Percentiles rank a stretch among this genome's conserved stretches.
phyloP scores from a whole-genome alignment of 2,797 vertebrate genomes.

The Columba guinea region DNA sequence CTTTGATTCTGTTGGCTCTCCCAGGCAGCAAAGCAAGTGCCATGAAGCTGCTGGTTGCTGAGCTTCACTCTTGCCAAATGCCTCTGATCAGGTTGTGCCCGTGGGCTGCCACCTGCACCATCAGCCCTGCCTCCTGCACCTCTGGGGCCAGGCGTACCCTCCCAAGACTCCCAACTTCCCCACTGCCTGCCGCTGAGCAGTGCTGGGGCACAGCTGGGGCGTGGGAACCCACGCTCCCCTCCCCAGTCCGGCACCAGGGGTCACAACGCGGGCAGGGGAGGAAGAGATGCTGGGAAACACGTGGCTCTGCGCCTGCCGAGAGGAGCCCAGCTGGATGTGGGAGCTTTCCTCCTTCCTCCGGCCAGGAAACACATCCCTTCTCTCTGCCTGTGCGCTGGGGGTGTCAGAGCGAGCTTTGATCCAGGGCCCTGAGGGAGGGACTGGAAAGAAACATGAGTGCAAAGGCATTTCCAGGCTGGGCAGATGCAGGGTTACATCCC shows the following conservation, averaged over 20 bases:
- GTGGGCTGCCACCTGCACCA: accelerated
- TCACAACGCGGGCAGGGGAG: not conserved
- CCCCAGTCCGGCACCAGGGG: not conserved
- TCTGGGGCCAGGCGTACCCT: not conserved
- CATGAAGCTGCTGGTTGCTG: not conserved
- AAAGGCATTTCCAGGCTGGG: constrained; percentile 36
- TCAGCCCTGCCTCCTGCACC: not conserved
- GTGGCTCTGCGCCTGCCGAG: not conserved
- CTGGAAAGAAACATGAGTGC: not conserved
- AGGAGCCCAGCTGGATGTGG: not conserved
- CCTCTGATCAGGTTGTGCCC: not conserved
- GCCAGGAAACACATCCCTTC: not conserved
- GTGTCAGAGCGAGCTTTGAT: constrained; percentile 41
- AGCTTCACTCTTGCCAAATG: not conserved
- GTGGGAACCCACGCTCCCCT: not conserved
- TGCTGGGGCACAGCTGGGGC: not conserved
- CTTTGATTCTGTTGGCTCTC: not conserved
- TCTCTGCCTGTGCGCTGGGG: accelerated
- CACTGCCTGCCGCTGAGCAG: not conserved
- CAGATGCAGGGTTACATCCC: not conserved
- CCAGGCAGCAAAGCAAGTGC: not conserved
- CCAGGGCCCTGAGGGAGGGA: not conserved
- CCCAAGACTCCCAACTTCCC: not conserved
- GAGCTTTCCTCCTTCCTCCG: not conserved
- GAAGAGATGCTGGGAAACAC: not conserved